Percentiles rank a stretch among this genome's conserved stretches.
These are phyloP conservation scores for Corvus moneduloides DNA, from an alignment of 2,113 vertebrate genomes.

Conservation along the genomic window DNA sequence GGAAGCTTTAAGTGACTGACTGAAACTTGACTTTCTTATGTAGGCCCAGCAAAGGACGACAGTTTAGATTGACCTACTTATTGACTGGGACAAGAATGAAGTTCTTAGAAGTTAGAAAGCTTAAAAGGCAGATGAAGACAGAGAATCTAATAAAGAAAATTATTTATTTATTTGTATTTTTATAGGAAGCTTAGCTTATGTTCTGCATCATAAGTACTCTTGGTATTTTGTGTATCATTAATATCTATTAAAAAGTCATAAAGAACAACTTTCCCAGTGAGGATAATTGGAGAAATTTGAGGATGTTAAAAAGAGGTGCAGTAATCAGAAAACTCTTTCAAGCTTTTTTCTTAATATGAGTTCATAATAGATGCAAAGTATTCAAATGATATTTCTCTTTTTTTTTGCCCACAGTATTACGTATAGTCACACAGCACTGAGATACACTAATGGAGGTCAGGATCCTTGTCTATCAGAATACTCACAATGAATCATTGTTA, in stretches of 20 bases:
- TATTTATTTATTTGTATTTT: neutral
- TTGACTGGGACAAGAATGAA: neutral
- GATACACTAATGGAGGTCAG: neutral
- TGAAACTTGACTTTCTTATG: neutral
- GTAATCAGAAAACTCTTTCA: neutral
- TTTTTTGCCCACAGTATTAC: neutral
- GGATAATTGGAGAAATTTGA: neutral
- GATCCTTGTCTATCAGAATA: neutral
- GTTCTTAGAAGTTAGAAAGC: neutral
- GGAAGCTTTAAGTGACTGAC: neutral
- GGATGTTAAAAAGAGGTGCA: neutral
- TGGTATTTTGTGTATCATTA: neutral
- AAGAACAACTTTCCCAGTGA: neutral
- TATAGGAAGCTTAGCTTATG: neutral
- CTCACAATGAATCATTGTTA: neutral
- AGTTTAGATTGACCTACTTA: neutral
- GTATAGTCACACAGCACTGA: neutral
- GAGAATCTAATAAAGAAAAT: neutral
- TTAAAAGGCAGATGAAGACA: neutral
- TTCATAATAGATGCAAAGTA: neutral
- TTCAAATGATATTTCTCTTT: neutral
- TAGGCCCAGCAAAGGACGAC: neutral
- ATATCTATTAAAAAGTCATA: neutral
- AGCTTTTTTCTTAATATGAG: neutral
- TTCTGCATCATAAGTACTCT: neutral